Conservation (phyloP, 1,140 invertebrate species). For the Drosophila busckii region DNA sequence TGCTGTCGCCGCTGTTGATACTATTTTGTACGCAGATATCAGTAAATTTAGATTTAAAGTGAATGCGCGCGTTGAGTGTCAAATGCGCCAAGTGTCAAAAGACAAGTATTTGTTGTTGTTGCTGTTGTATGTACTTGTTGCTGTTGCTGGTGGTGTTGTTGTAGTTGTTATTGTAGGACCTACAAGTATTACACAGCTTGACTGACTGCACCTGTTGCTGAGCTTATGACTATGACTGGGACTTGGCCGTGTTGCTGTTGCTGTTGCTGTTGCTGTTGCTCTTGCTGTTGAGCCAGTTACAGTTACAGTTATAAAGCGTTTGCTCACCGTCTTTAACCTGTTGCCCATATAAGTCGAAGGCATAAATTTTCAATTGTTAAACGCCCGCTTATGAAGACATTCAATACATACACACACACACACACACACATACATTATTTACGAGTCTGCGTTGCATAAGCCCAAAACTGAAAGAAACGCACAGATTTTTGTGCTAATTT, state of each 20-base stretch:
- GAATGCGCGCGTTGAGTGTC: conserved; percentile 78
- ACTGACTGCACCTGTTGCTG: conserved; percentile 20
- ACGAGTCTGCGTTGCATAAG: conserved; percentile 60
- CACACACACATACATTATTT: conserved; percentile 66
- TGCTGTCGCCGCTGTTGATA: conserved; percentile 74
- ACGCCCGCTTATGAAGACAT: conserved; percentile 73
- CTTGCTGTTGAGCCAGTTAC: conserved; percentile 35
- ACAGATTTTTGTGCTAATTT: conserved; percentile 78
- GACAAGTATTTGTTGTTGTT: conserved; percentile 44
- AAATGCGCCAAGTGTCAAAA: conserved; percentile 76
- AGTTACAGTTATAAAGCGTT: conserved; percentile 54
- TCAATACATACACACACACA: conserved; percentile 46
- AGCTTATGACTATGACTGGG: neutral
- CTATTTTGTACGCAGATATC: conserved; percentile 78
- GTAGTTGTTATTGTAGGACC: conserved; percentile 36
- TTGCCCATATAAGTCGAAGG: conserved; percentile 61
- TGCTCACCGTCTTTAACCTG: conserved; percentile 20
- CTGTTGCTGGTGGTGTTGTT: conserved; percentile 19
- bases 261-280: conserved; percentile 22
- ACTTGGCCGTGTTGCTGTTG: conserved; percentile 24
- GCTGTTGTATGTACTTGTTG: conserved; percentile 38
- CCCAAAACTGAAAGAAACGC: conserved; percentile 43
- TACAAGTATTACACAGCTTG: conserved; percentile 35
- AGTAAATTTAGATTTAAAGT: conserved; percentile 78
- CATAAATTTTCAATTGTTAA: conserved; percentile 75